Conservation (phyloP, 2,797 vertebrate genomes). For the Tadarida brasiliensis region DNA sequence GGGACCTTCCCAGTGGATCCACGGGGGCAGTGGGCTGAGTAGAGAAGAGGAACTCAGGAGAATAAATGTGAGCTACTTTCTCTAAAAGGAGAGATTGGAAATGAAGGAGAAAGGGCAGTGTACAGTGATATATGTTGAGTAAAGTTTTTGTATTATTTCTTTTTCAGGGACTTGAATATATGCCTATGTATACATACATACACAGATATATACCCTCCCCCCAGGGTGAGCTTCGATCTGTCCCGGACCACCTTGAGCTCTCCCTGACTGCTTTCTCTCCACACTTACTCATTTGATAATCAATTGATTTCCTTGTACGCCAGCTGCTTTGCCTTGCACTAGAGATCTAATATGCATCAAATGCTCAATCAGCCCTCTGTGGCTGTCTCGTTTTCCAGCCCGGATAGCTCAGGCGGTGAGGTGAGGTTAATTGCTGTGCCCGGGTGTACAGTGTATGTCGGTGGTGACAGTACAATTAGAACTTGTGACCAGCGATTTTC, state of each 20-base stretch:
- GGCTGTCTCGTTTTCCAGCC: neutral
- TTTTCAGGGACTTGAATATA: neutral
- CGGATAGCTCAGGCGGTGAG: neutral
- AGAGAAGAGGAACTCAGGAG: neutral
- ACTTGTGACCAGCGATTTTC: conserved; percentile 39
- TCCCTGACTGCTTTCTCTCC: neutral
- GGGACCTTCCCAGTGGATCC: too few relatives aligned
- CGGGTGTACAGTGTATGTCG: rapidly evolving
- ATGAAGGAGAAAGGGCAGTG: neutral
- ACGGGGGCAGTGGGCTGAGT: rapidly evolving
- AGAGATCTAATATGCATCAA: neutral
- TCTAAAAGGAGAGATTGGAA: neutral
- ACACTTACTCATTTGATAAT: neutral
- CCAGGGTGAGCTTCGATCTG: rapidly evolving
- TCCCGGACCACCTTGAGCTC: too few relatives aligned
- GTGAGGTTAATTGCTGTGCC: neutral
- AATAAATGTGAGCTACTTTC: neutral
- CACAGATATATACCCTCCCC: neutral
- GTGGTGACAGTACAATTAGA: conserved; percentile 40
- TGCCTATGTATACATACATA: neutral
- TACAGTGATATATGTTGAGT: rapidly evolving
- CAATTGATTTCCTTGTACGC: neutral
- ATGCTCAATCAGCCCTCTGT: neutral
- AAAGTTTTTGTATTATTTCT: neutral
- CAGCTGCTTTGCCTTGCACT: neutral